Evolutionary conservation across 2,113 vertebrate genomes (phyloP).

Genomic region (Drymodes brunneopygia): DNA sequence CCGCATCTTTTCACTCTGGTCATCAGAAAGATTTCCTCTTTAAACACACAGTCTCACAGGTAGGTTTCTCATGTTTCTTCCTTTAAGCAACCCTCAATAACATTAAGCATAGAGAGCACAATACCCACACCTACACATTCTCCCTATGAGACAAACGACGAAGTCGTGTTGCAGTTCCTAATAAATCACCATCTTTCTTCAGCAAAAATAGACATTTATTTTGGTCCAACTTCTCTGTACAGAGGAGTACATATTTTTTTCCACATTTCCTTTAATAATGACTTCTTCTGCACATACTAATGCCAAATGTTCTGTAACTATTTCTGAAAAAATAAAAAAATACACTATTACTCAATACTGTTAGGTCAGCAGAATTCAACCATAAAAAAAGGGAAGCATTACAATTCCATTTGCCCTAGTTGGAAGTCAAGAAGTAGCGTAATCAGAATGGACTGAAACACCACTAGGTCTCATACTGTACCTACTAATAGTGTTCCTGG

Average conservation of each 20-base stretch:
- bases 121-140: not conserved
- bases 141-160: not conserved
- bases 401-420: not conserved
- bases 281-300: not conserved
- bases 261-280: not conserved
- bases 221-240: not conserved
- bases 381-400: not conserved
- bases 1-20: not conserved
- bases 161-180: rapidly evolving
- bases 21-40: not conserved
- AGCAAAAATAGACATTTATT: not conserved
- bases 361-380: constrained; percentile 25
- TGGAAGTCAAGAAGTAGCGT: not conserved
- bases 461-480: not conserved
- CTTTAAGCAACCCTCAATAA: not conserved
- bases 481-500: not conserved
- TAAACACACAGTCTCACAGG: not conserved
- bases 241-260: not conserved
- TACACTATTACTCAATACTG: not conserved
- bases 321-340: not conserved
- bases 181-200: not conserved
- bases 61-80: not conserved
- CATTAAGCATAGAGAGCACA: not conserved
- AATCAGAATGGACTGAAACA: not conserved
- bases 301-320: constrained; percentile 7